Evolutionary conservation across 37 sponge, comb jelly and placozoan species (phyloP), one percentile per base, ranked within the genome.

Genomic region (Beroe forskalii): DNA sequence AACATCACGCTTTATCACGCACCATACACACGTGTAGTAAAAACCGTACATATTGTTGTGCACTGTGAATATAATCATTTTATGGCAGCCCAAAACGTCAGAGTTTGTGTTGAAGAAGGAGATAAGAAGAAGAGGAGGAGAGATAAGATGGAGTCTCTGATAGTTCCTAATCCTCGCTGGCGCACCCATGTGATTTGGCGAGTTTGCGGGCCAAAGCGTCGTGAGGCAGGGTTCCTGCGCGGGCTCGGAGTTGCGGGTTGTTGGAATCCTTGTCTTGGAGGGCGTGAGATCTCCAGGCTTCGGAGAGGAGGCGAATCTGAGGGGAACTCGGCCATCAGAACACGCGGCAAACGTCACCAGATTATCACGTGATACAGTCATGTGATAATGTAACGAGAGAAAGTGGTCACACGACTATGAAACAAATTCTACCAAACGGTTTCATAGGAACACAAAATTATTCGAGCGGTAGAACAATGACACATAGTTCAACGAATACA

Each of bases 221-320:
- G 55, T 80, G 86, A 2, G 98, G 96, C 24, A 91, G 62, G 8
- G 98, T 97, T 30, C 98, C 98, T 24, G 90, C 90, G 27, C 98
- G 92, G 40, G 94, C 95, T 8, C 94, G 76, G 14, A 93, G 92
- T 90, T 94, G 95, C 0, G 94, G 91, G 41, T 96, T 92, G 41
- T 62, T 80, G 1, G 94, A 93, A 37, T 95, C 93, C 37, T 91
- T 91, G 42, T 94, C 67, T 91, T 94, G 92, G 25, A 95, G 92
- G 17, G 98, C 98, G 91, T 97, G 98, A 62, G 93, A 97, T 90
- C 93, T 95, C 98, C 98, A 97, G n/a, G 98, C 96, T 38, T 94
- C 76, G 35, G 96, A 92, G 55, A 97, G 96, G 48, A 95, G 91
- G 32, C 62, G 22, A 44, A 94, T 93, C 97, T 97, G 80, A 3